A percentile compares a stretch with the other conserved stretches of the same genome.
Conservation (phyloP, 2,797 vertebrate genomes). For the Sebastes cheni region DNA sequence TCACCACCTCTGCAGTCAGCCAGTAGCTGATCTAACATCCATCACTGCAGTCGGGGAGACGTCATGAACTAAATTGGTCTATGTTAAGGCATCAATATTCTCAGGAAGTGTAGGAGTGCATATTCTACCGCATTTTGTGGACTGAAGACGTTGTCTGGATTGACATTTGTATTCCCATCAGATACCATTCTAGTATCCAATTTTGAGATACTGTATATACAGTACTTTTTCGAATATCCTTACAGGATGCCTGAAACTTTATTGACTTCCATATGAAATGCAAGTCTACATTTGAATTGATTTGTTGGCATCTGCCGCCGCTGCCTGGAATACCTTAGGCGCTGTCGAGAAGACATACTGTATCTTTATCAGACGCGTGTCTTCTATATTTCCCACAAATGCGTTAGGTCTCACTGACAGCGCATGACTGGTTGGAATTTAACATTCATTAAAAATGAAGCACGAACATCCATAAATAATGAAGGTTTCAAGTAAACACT, state of each 20-base stretch:
- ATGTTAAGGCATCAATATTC: slow-evolving; percentile 5
- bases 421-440: slow-evolving; percentile 67
- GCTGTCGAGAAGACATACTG: slow-evolving; percentile 35
- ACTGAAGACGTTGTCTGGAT: slow-evolving; percentile 20
- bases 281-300: slow-evolving; percentile 67
- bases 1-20: slow-evolving; percentile 43
- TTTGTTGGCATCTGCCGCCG: slow-evolving; percentile 58
- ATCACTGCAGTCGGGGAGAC: slow-evolving; percentile 34
- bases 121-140: not conserved
- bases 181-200: slow-evolving; percentile 28
- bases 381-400: slow-evolving; percentile 59
- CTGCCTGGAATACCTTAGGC: slow-evolving; percentile 55
- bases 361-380: slow-evolving; percentile 57
- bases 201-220: slow-evolving; percentile 39
- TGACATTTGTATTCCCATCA: slow-evolving; percentile 39
- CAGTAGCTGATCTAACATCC: slow-evolving; percentile 44
- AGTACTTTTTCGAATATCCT: slow-evolving; percentile 38
- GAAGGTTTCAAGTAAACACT: slow-evolving; percentile 70
- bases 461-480: slow-evolving; percentile 77
- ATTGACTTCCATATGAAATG: slow-evolving; percentile 67
- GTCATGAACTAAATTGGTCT: slow-evolving; percentile 25
- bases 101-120: not conserved
- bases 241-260: slow-evolving; percentile 51
- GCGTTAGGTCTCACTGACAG: slow-evolving; percentile 57
- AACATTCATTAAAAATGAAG: slow-evolving; percentile 77